A percentile compares a stretch with the other conserved stretches of the same genome.
Evolutionary conservation across 2,797 vertebrate species (phyloP).

Genomic region (Peromyscus aztecus): DNA sequence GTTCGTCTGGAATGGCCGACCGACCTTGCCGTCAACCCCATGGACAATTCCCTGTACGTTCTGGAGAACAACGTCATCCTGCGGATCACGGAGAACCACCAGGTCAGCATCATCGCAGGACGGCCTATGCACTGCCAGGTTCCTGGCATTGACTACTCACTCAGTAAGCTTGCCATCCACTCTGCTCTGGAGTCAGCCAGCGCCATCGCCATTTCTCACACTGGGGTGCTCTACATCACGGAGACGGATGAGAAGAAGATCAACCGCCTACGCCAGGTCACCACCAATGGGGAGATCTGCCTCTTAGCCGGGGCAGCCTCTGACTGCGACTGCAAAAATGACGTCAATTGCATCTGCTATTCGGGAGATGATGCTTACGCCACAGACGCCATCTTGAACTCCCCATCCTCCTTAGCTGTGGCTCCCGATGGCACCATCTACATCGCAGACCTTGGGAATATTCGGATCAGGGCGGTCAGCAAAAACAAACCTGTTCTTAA

Average conservation of each 20-base stretch:
- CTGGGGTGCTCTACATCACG: constrained; percentile 97
- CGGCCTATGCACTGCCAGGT: constrained; percentile 99
- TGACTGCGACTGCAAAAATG: constrained; percentile 99
- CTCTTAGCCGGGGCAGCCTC: constrained; percentile 97
- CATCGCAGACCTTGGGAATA: constrained; percentile 98
- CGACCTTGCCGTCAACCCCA: constrained; percentile 98
- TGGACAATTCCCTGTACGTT: constrained; percentile 99
- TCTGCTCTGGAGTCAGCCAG: constrained; percentile 98
- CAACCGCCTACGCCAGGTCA: constrained; percentile 98
- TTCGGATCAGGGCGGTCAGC: constrained; percentile 97
- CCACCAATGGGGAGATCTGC: constrained; percentile 98
- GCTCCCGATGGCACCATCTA: constrained; percentile 97
- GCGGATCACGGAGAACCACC: constrained; percentile 99
- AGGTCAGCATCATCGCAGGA: constrained; percentile 99
- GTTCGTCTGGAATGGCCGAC: constrained; percentile 99
- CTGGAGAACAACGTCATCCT: constrained; percentile 99
- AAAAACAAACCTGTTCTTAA: constrained; percentile 95
- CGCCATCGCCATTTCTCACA: constrained; percentile 97
- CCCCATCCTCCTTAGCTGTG: constrained; percentile 96
- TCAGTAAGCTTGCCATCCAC: constrained; percentile 98
- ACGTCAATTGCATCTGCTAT: constrained; percentile 99
- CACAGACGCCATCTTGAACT: constrained; percentile 97
- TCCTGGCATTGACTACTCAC: constrained; percentile 98
- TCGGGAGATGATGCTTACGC: constrained; percentile 98
- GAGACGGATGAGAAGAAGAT: constrained; percentile 99